Evolutionary conservation across 2,888 invertebrate species (phyloP).

Genomic region (Spisula solida): DNA sequence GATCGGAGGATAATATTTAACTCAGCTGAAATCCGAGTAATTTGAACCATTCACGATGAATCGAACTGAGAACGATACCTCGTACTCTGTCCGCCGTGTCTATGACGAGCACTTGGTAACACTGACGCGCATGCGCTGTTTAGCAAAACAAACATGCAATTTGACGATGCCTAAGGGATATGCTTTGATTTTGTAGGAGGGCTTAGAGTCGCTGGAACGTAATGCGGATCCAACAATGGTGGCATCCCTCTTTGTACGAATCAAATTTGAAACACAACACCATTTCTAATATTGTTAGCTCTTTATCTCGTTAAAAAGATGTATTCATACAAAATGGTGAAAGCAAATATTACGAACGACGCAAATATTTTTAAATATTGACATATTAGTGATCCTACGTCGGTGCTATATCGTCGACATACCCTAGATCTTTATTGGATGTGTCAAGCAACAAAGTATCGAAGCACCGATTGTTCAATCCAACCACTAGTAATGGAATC

Average conservation of each 20-base stretch:
- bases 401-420: constrained; percentile 41
- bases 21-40: constrained; percentile 59
- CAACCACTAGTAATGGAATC: constrained; percentile 39
- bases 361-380: constrained; percentile 54
- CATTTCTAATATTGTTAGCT: constrained; percentile 56
- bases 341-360: constrained; percentile 57
- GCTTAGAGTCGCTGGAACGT: constrained; percentile 42
- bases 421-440: constrained; percentile 30
- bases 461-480: constrained; percentile 33
- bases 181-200: constrained; percentile 57
- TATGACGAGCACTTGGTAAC: neutral
- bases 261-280: constrained; percentile 67
- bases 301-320: constrained; percentile 59
- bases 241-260: constrained; percentile 60
- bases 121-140: constrained; percentile 63
- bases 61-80: constrained; percentile 44
- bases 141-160: constrained; percentile 68
- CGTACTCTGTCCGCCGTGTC: constrained; percentile 12
- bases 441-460: constrained; percentile 53
- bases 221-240: constrained; percentile 56
- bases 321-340: constrained; percentile 56
- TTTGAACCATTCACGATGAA: constrained; percentile 54
- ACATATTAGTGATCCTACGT: constrained; percentile 43
- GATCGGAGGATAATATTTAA: constrained; percentile 53
- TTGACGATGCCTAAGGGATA: constrained; percentile 48